phyloP scores from a whole-genome alignment of 1,140 invertebrate species.

The Aphis gossypii region DNA sequence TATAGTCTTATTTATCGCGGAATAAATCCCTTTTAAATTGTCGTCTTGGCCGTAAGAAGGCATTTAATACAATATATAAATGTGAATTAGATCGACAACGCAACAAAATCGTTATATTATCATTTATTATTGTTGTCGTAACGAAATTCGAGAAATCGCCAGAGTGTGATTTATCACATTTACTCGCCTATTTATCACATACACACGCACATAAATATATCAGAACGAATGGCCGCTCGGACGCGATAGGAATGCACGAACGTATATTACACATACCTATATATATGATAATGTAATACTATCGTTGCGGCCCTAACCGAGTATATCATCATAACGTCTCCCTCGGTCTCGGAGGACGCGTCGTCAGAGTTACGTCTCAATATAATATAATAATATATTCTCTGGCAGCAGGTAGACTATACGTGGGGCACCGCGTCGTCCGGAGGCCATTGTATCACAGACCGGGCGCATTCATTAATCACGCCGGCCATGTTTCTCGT shows the following conservation, averaged over 20 bases:
- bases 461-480: conserved; percentile 13
- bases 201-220: background rate
- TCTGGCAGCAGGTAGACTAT: conserved; percentile 11
- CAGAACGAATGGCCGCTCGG: background rate
- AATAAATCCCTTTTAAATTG: conserved; percentile 55
- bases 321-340: background rate
- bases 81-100: background rate
- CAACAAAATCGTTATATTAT: background rate
- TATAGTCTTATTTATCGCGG: conserved; percentile 38
- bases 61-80: background rate
- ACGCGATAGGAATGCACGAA: background rate
- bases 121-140: background rate
- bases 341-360: background rate
- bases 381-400: conserved; percentile 23
- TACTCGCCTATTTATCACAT: background rate
- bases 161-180: background rate
- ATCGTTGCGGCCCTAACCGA: background rate
- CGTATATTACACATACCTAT: background rate
- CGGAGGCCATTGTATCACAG: background rate
- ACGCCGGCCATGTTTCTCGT: conserved; percentile 32
- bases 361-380: conserved; percentile 47
- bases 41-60: background rate
- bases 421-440: background rate
- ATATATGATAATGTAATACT: background rate
- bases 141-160: background rate